Conservation (phyloP, 2,113 vertebrate genomes). For the Etia nguti region DNA sequence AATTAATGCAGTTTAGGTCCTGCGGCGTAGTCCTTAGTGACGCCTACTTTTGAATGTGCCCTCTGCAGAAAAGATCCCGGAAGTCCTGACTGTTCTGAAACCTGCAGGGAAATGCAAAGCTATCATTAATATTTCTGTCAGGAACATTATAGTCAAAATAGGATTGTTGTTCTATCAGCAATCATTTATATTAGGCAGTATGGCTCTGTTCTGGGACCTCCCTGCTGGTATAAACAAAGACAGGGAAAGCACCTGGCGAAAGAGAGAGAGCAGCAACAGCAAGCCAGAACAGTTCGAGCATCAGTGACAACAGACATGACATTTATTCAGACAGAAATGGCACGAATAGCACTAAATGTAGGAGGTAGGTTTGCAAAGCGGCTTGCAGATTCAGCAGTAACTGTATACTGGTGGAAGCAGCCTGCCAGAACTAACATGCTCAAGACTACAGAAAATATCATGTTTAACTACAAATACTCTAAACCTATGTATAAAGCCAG, state of each 20-base stretch:
- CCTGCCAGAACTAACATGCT: not conserved
- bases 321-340: not conserved
- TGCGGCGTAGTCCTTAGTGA: conserved; percentile 25
- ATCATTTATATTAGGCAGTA: not conserved
- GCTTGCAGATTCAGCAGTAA: not conserved
- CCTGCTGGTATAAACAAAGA: not conserved
- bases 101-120: conserved; percentile 14
- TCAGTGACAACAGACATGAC: not conserved
- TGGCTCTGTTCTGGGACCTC: not conserved
- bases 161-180: not conserved
- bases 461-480: not conserved
- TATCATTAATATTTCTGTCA: not conserved
- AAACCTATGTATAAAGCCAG: not conserved
- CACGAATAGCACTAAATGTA: not conserved
- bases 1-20: conserved; percentile 1
- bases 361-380: not conserved
- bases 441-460: not conserved
- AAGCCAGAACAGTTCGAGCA: not conserved
- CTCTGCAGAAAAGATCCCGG: conserved; percentile 10
- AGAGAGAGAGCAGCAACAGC: accelerated
- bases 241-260: not conserved
- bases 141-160: not conserved
- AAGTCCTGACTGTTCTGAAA: conserved; percentile 3
- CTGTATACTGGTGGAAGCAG: not conserved
- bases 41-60: not conserved